Evolutionary conservation across 2,113 vertebrate genomes (phyloP).

Genomic region (Baryphthengus martii): DNA sequence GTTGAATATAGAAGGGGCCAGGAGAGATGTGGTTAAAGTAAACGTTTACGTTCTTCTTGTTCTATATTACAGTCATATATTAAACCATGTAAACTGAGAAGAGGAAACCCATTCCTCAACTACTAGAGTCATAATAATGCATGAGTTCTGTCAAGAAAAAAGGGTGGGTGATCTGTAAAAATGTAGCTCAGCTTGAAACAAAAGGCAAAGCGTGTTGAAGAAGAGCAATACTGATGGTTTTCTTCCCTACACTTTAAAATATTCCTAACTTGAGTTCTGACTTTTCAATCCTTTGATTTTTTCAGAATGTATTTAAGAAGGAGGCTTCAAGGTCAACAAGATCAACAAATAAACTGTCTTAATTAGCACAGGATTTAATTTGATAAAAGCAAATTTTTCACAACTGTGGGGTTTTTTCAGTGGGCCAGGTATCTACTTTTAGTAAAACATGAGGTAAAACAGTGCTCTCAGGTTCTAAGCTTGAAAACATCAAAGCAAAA

Average conservation of each 20-base stretch:
- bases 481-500: background rate
- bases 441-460: background rate
- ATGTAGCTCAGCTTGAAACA: background rate
- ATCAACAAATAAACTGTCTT: background rate
- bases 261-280: background rate
- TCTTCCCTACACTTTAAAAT: background rate
- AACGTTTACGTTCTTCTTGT: background rate
- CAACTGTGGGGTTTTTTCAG: background rate
- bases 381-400: background rate
- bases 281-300: background rate
- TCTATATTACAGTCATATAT: background rate
- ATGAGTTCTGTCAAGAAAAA: background rate
- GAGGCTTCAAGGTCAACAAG: background rate
- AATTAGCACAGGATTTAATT: background rate
- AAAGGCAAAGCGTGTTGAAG: background rate
- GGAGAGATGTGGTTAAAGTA: background rate
- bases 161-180: background rate
- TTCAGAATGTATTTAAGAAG: background rate
- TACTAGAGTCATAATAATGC: background rate
- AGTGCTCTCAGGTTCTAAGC: background rate
- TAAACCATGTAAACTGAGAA: background rate
- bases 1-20: background rate
- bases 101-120: background rate
- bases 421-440: background rate
- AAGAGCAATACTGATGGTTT: background rate